Percentiles rank a stretch among this genome's conserved stretches.
Conservation (phyloP, 2,113 vertebrate genomes). For the Malurus cyaneus region DNA sequence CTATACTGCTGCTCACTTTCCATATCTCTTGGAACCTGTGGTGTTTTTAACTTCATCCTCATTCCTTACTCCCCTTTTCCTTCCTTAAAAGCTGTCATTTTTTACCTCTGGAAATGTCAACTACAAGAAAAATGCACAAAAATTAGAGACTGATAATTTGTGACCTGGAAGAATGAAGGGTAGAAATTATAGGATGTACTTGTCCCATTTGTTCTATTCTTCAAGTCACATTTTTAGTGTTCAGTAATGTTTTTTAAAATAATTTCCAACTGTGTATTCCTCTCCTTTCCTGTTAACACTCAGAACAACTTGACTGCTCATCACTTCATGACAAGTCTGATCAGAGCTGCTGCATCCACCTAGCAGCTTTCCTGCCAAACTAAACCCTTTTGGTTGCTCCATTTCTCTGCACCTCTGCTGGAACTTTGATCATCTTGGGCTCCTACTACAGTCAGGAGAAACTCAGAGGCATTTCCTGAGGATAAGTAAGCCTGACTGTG, state of each 20-base stretch:
- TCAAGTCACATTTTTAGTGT: not conserved
- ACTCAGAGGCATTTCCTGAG: not conserved
- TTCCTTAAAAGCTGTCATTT: not conserved
- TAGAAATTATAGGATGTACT: not conserved
- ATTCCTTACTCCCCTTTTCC: not conserved
- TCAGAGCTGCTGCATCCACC: not conserved
- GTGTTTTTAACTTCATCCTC: not conserved
- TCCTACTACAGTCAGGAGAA: not conserved
- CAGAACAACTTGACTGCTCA: fast-evolving
- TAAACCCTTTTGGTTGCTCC: not conserved
- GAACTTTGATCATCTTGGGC: not conserved
- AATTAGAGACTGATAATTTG: not conserved
- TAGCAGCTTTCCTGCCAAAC: not conserved
- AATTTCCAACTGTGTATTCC: not conserved
- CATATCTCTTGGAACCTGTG: not conserved
- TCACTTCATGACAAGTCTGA: not conserved
- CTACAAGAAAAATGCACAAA: not conserved
- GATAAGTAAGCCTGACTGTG: not conserved
- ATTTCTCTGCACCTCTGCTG: not conserved
- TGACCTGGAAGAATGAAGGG: not conserved
- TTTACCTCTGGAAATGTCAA: not conserved
- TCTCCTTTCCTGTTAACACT: not conserved
- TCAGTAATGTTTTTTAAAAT: not conserved
- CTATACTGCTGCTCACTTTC: not conserved
- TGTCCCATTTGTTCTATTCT: not conserved